phyloP scores from a whole-genome alignment of 2,888 invertebrate species.

The Cosmia trapezina region DNA sequence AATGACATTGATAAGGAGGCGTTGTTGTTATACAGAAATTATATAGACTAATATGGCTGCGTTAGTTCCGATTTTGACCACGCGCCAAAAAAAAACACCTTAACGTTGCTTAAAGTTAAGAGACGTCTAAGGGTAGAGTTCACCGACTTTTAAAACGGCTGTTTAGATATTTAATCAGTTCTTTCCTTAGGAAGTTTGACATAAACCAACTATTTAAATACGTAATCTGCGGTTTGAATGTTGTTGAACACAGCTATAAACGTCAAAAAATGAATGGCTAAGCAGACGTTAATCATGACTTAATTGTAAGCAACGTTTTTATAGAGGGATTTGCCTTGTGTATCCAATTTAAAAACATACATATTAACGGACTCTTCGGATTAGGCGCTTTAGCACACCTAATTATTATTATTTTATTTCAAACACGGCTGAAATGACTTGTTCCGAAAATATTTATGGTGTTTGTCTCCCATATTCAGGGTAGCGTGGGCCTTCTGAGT shows the following conservation, averaged over 20 bases:
- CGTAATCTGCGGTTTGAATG: too few species aligned
- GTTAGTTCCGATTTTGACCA: too few species aligned
- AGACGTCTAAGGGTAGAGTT: too few species aligned
- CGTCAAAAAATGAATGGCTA: neutral
- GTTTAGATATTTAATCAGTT: too few species aligned
- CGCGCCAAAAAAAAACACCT: too few species aligned
- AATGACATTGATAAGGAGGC: neutral
- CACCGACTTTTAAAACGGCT: too few species aligned
- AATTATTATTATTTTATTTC: neutral
- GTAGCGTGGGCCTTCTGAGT: conserved; percentile 35
- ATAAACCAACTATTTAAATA: too few species aligned
- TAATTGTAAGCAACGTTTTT: neutral
- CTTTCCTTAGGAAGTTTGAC: too few species aligned
- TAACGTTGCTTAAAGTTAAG: too few species aligned
- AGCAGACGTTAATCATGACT: neutral
- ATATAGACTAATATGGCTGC: too few species aligned
- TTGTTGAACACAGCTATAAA: too few species aligned
- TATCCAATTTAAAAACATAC: neutral
- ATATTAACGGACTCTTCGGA: neutral
- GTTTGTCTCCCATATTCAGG: neutral
- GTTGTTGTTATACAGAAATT: neutral
- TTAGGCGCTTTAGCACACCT: neutral
- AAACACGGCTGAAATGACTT: neutral
- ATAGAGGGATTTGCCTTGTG: neutral
- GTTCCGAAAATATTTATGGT: neutral